Conservation (phyloP, 2,113 vertebrate genomes). For the Semnopithecus entellus region DNA sequence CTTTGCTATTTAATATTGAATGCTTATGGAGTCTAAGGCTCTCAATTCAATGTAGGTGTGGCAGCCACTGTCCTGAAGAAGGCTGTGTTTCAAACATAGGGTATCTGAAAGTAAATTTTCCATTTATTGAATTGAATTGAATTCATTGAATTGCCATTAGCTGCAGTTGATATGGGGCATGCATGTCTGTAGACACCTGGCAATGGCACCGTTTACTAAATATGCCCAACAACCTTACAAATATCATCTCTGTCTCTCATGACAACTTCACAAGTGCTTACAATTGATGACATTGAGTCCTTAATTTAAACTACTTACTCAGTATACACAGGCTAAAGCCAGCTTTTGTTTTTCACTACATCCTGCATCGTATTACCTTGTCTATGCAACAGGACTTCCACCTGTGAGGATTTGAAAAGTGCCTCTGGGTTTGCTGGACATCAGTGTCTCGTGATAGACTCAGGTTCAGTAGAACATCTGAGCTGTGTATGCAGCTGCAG, state of each 20-base stretch:
- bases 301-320: background rate
- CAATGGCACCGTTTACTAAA: background rate
- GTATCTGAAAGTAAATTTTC: background rate
- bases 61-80: accelerated
- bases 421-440: accelerated
- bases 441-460: background rate
- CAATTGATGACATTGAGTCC: background rate
- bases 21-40: background rate
- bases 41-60: accelerated
- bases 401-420: accelerated
- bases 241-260: background rate
- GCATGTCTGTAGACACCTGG: accelerated
- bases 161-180: accelerated
- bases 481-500: accelerated
- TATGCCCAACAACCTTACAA: accelerated
- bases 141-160: background rate
- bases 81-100: background rate
- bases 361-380: accelerated
- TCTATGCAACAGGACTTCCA: accelerated
- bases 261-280: background rate
- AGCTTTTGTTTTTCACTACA: accelerated
- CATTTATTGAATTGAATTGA: too few species aligned
- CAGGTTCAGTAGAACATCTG: accelerated
- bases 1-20: background rate
- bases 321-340: background rate